Conservation (phyloP, 2,888 invertebrate species). For the Gymnoscelis rufifasciata region DNA sequence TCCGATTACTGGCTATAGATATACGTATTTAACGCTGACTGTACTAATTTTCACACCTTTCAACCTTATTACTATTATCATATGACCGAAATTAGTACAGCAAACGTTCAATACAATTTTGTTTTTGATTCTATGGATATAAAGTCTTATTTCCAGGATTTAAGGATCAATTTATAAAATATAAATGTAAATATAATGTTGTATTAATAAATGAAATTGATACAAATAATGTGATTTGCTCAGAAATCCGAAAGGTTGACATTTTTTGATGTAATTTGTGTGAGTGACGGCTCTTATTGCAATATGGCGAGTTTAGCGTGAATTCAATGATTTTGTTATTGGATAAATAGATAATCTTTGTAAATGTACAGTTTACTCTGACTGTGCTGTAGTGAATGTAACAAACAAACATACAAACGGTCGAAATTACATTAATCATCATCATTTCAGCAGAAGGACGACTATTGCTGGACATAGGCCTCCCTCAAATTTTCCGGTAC, state of each 20-base stretch:
- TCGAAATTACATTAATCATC: too few relatives aligned
- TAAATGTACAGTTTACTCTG: constrained; percentile 7
- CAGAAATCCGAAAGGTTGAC: constrained; percentile 37
- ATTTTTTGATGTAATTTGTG: constrained; percentile 30
- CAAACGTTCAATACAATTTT: too few relatives aligned
- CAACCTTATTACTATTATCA: too few relatives aligned
- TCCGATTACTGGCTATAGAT: constrained; percentile 71
- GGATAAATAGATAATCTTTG: constrained; percentile 13
- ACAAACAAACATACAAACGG: too few relatives aligned
- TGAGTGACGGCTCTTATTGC: constrained; percentile 26
- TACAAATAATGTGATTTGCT: constrained; percentile 44
- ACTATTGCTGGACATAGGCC: too few relatives aligned
- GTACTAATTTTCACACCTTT: constrained; percentile 19
- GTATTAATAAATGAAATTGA: constrained; percentile 39
- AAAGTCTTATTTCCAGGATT: too few relatives aligned
- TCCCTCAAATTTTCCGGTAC: too few relatives aligned
- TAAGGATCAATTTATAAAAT: constrained; percentile 18
- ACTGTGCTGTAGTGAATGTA: neutral
- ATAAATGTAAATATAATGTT: neutral
- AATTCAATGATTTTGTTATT: constrained; percentile 15
- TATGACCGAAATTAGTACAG: too few relatives aligned
- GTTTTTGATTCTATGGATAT: neutral
- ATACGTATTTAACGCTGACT: constrained; percentile 47
- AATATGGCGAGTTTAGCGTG: constrained; percentile 22
- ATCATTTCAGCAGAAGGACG: too few relatives aligned